Conservation (phyloP, 2,888 invertebrate genomes). For the Darwinula stevensoni region DNA sequence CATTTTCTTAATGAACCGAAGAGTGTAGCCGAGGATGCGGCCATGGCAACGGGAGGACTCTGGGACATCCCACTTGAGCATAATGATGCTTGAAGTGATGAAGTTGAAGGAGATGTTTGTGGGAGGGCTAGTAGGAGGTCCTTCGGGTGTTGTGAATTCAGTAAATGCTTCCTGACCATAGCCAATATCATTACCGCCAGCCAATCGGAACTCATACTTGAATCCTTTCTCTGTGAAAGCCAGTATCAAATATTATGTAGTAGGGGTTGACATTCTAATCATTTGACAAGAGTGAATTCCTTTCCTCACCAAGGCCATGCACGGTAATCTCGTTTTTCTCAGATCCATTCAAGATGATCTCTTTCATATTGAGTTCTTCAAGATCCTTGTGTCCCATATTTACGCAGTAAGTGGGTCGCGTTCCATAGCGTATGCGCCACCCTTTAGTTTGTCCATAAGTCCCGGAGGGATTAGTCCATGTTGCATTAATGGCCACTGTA, state of each 20-base stretch:
- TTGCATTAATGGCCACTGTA: too few relatives aligned
- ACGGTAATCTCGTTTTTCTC: constrained; percentile 5
- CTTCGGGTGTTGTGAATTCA: constrained; percentile 75
- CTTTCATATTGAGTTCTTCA: too few relatives aligned
- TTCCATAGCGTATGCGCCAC: constrained; percentile 54
- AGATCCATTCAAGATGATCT: not conserved
- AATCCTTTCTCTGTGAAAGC: constrained; percentile 63
- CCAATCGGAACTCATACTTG: constrained; percentile 84
- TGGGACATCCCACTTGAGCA: constrained; percentile 66
- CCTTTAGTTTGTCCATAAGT: constrained; percentile 66
- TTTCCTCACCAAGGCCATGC: constrained; percentile 8
- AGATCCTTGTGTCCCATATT: too few relatives aligned
- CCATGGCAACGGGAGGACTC: constrained; percentile 67
- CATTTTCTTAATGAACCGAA: constrained; percentile 78
- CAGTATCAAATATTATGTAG: too few relatives aligned
- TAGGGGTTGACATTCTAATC: too few relatives aligned
- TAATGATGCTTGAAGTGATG: constrained; percentile 73
- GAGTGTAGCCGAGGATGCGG: constrained; percentile 66
- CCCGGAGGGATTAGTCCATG: constrained; percentile 64
- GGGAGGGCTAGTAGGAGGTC: constrained; percentile 60
- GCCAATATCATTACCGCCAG: constrained; percentile 79
- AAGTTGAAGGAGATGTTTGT: constrained; percentile 41
- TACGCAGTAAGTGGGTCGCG: too few relatives aligned
- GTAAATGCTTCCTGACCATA: constrained; percentile 79
- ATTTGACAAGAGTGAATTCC: too few relatives aligned